Base-by-base conservation (phyloP, 2,797 vertebrate species). In the Sternarchorhynchus goeldii region DNA sequence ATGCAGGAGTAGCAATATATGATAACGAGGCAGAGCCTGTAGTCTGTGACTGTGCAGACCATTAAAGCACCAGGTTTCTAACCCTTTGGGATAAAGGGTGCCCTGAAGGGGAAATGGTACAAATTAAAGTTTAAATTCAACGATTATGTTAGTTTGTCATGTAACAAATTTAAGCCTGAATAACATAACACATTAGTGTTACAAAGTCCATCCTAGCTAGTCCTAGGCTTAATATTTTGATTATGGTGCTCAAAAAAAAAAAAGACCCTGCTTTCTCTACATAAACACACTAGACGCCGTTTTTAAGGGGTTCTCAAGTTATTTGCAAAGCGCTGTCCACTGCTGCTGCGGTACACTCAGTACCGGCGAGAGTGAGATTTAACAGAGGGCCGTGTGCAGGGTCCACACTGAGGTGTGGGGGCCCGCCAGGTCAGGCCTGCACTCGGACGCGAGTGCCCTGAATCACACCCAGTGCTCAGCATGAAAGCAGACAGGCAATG, bases 1-100 rank as follows among this genome's bases (percentile, higher is more conserved):
- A 75, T 12, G 1, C 58, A 55, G 45, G 70, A 76, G 16, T 21
- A 73, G 77, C 68, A 75, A 81, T 77, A 68, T 17, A 81, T 41
- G 36, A 71, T 62, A 39, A 72, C 53, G 63, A 36, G 2, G 16
- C 56, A 4, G 18, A 68, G 58, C 21, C 45, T 45, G 72, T 6
- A 59, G 55, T 14, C 53, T 62, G 45, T 36, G 36, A 39, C 14
- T 74, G 10, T 34, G 10, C 8, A 31, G 34, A 60, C 14, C 8
- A 16, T 66, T 20, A 41, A 0, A 17, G 31, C 25, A 20, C 25
- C 32, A 66, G 36, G 20, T 53, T 6, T 74, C 45, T 76, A 58
- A 50, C 32, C 12, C 39, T n/a, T 60, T n/a, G 5, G 20, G 8
- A 55, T 63, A 10, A 73, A 32, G 32, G 7, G 32, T 58, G 10